A percentile compares a stretch with the other conserved stretches of the same genome.
Conservation (phyloP, 2,797 vertebrate genomes). For the Anas capensis region DNA sequence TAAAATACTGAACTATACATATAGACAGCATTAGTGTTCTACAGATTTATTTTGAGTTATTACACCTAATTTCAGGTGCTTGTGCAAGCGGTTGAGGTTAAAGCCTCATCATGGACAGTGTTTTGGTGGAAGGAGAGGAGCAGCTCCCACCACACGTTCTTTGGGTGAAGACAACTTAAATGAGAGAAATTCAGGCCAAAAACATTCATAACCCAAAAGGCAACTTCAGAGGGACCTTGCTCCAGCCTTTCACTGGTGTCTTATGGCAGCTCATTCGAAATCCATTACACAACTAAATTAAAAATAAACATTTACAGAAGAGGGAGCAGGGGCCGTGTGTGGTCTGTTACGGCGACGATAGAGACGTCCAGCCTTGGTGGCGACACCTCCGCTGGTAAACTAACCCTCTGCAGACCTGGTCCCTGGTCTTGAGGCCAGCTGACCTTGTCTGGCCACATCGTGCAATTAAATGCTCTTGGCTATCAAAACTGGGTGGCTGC, state of each 20-base stretch:
- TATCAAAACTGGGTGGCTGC: not conserved
- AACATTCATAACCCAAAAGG: not conserved
- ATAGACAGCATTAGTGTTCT: not conserved
- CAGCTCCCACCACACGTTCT: not conserved
- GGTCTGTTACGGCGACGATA: not conserved
- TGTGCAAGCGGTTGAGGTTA: not conserved
- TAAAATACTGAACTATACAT: not conserved
- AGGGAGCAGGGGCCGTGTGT: not conserved
- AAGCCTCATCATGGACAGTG: not conserved
- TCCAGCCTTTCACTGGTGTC: conserved; percentile 35
- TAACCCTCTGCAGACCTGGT: not conserved
- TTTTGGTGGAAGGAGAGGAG: not conserved
- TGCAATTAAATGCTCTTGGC: rapidly evolving
- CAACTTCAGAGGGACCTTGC: not conserved
- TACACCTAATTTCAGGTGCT: not conserved
- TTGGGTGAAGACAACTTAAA: not conserved
- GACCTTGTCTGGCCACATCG: rapidly evolving
- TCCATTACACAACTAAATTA: conserved; percentile 24
- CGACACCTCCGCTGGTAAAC: conserved; percentile 15
- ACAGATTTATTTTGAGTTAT: not conserved
- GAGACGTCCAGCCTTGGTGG: not conserved
- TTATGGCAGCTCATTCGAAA: conserved; percentile 56
- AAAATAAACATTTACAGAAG: conserved; percentile 68
- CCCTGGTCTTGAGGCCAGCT: not conserved
- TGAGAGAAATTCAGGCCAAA: not conserved